Evolutionary conservation across 1,140 invertebrate species (phyloP), one percentile per base, ranked within the genome.

Genomic region (Drosophila kurseongensis): DNA sequence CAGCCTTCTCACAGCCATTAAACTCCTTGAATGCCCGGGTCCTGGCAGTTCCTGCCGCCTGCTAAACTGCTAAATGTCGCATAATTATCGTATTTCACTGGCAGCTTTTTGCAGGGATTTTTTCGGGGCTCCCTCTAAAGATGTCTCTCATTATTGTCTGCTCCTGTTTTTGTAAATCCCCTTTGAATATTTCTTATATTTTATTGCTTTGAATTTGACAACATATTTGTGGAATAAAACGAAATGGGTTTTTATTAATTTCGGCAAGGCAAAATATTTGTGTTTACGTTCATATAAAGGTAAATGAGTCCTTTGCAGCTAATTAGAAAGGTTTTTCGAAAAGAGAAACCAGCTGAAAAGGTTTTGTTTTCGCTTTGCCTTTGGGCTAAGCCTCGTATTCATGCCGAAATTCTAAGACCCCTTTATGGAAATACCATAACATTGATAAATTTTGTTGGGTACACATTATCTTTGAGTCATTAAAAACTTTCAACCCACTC

Each of bases 1-100:
- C 67, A 48, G 67, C 51, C 73, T 81, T 50, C 60, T 42, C 54
- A 38, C 58, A 75, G 80, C 71, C 83, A 86, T 86, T 86, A 86
- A 72, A 71, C 67, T 79, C 79, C 67, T 82, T 69, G 69, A 75
- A 63, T 75, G 79, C 51, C 62, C 66, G 42, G 73, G 42, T 51
- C 51, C 45, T 52, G 61, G 72, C 48, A 59, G 40, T 35, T 60
- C 35, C 62, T 55, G 73, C 56, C 72, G 68, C 82, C 74, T 86
- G 84, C 84, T 89, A 83, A 89, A 83, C 82, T 86, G 83, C 84
- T 72, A 89, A 88, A 88, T 88, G 84, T 88, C 73, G 83, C 83
- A 88, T 88, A 88, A 88, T 88, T 88, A 88, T 88, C 83, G 83
- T 88, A 88, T 89, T 88, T 88, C 75, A 83, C 67, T 72, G 76